Base-by-base conservation (phyloP, 2,113 vertebrate species). In the Neogobius melanostomus region DNA sequence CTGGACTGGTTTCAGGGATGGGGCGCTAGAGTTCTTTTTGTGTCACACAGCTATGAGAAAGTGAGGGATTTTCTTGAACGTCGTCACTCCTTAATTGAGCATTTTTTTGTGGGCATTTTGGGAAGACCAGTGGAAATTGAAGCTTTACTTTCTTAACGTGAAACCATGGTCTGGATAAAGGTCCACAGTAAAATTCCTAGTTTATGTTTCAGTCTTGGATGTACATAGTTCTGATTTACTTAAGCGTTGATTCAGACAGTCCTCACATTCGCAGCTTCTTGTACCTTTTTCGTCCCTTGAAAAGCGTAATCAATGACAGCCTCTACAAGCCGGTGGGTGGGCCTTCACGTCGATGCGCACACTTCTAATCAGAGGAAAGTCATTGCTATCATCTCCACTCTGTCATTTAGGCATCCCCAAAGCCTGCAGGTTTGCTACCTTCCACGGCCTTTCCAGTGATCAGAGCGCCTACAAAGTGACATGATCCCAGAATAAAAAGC, bases 381-480 rank as follows among this genome's bases (percentile, higher is more conserved):
- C 85, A 80, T 71, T 82, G 75, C 74, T 74, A 69, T 85, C 71
- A 79, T 90, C 87, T 83, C 68, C 7, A 49, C 60, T 68, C 12
- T 52, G 78, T 74, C 77, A 84, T 88, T 86, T 75, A 69, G 68
- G 57, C 56, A 59, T 14, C 28, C 59, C 74, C 61, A 63, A 60
- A 69, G 63, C 45, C 59, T 36, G 28, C 28, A 49, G 50, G 73
- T 74, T 76, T 81, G 78, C 61, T 77, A 73, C 82, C 68, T 84
- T 85, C 73, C 82, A 75, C 70, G 71, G 80, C 79, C 28, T 79
- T 77, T 83, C 77, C 74, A 75, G 70, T 72, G 72, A 85, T 87
- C 82, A 72, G 10, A 83, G 68, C 46, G 65, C 50, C 77, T 72
- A 71, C 65, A 76, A 90, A 90, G 82, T 66, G 84, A 89, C 87